These are phyloP conservation scores for Nyctalus aviator DNA, from an alignment of 2,797 vertebrate species.

Conservation along the genomic window DNA sequence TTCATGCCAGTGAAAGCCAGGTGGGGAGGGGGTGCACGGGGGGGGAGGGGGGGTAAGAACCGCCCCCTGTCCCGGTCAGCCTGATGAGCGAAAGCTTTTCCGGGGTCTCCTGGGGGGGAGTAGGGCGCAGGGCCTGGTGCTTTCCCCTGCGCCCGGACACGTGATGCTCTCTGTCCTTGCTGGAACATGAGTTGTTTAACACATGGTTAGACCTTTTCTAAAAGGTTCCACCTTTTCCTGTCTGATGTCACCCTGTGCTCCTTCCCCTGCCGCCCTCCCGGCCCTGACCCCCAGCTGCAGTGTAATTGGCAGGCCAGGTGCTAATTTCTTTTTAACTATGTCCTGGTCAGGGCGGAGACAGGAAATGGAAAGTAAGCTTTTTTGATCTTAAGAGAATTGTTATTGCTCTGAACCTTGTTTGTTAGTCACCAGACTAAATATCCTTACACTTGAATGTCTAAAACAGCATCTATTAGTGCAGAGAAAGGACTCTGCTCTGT, in stretches of 20 bases:
- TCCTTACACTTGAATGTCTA: conserved; percentile 79
- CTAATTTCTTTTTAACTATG: conserved; percentile 12
- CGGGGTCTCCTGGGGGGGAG: too few species aligned
- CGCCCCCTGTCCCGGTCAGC: conserved; percentile 21
- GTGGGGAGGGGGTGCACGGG: too few species aligned
- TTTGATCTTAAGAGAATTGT: conserved; percentile 83
- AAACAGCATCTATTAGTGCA: conserved; percentile 79
- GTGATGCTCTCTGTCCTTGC: conserved; percentile 36
- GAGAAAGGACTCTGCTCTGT: conserved; percentile 77
- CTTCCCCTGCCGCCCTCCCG: not conserved
- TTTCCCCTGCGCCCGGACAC: not conserved
- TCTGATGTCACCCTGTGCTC: conserved; percentile 28
- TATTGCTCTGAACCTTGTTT: conserved; percentile 79
- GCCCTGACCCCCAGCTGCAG: conserved; percentile 28
- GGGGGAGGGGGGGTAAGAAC: conserved; percentile 75
- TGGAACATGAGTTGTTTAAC: conserved; percentile 69
- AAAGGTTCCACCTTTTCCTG: conserved; percentile 70
- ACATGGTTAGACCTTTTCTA: conserved; percentile 54
- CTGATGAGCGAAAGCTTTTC: too few species aligned
- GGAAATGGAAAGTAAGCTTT: conserved; percentile 84
- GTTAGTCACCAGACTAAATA: conserved; percentile 79
- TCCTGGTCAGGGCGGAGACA: conserved; percentile 73
- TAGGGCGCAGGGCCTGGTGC: conserved; percentile 32
- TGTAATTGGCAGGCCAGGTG: conserved; percentile 81
- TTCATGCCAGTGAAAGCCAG: conserved; percentile 87